Base-by-base conservation (phyloP, 2,888 invertebrate species). In the Elgonia sp. region DNA sequence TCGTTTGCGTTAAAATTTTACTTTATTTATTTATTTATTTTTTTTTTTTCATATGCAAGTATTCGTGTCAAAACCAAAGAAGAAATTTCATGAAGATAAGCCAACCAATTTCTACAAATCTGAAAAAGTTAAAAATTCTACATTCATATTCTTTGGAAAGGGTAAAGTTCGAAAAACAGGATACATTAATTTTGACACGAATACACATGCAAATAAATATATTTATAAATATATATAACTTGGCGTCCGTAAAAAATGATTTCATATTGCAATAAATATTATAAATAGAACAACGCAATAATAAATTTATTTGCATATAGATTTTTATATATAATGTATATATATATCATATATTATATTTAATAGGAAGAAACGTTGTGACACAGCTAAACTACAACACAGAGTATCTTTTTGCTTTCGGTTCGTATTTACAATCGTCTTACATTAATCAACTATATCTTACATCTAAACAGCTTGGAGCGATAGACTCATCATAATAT, bases 281-380 rank as follows among this genome's bases (percentile, higher is more conserved):
- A 93, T 92, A 94, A n/a, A 94, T 94, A 93, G 93, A 93, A 94
- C 92, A 94, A 94, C 94, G 93, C 93, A 94, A 94, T 94, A 93
- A 94, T 94, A 94, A 94, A 94, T 94, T 93, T 94, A 92, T 90
- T 88, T 90, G 91, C 91, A 90, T 92, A 90, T 91, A 88, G 89
- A 87, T 89, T 87, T 90, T 84, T 91, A 90, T 91, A 89, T 92
- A 90, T 90, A 87, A n/a, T 90, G 87, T 92, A 72, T 70, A 69
- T 92, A 90, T 92, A 90, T 92, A 91, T 92, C 90, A 90, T 91
- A 92, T 92, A 89, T 89, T 90, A 90, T 92, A 92, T 92, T 85
- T 93, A 92, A 91, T 94, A 93, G 92, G 93, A 93, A 93, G 93
- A 94, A 94, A 94, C 94, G 92, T 86, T 93, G 92, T 94, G 93